Base-by-base conservation (phyloP, 2,888 invertebrate genomes). In the Patella depressa region DNA sequence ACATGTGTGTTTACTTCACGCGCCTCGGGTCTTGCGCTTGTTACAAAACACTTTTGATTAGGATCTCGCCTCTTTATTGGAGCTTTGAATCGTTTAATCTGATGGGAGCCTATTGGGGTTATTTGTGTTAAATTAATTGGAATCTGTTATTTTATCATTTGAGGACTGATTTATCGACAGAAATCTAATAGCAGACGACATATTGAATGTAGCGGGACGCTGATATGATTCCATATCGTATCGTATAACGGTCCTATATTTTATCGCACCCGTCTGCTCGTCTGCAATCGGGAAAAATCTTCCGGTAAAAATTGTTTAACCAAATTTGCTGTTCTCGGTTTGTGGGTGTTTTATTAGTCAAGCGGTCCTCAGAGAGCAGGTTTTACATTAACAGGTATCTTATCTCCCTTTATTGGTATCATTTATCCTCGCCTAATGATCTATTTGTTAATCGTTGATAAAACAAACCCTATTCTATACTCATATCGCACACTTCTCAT, bases 1-100 rank as follows among this genome's bases (percentile, higher is more conserved):
- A 65, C 65, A 65, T 65, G 65, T 65, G 65, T 65, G 65, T 65
- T 65, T 65, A 65, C 65, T 65, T 65, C 65, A 24, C 19, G 65
- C 19, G 65, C 65, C 65, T 65, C 19, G 65, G 65, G 65, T 65
- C 24, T 24, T 65, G 65, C 45, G 45, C 45, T 45, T 45, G 45
- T 45, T 45, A 12, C 19, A 24, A 65, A 65, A 65, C 65, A 65
- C 65, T 65, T 45, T 45, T 24, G 65, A 65, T 65, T 65, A 65
- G 65, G 65, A 19, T 65, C 24, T 65, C 19, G 19, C 65, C 65
- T 19, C 19, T 65, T 65, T 24, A 24, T 65, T 24, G 19, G 65
- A 65, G 19, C 24, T 19, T 65, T 12, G 65, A 9, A 24, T 65
- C 19, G 24, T 65, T 65, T 14, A 12, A 65, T 24, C 24, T 24